A percentile compares a stretch with the other conserved stretches of the same genome.
These are phyloP conservation scores for Diaperis boleti DNA, from an alignment of 2,888 invertebrate species.

Conservation along the genomic window DNA sequence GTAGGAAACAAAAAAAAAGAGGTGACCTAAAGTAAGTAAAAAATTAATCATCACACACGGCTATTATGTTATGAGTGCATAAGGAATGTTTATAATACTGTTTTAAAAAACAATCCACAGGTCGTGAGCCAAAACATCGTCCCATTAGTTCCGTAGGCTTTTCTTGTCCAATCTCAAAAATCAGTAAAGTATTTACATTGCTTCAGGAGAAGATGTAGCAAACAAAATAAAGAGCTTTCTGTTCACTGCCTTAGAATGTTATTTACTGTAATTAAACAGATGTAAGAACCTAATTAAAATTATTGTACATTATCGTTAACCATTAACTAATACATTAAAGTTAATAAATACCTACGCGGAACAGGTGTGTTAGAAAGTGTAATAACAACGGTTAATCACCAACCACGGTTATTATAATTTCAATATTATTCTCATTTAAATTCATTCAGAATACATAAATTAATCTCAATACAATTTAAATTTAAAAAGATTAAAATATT, in stretches of 20 bases:
- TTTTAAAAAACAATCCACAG: too few species aligned
- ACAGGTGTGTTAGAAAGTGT: conserved; percentile 32
- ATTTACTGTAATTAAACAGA: conserved; percentile 12
- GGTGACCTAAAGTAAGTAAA: too few species aligned
- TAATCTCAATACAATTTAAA: conserved; percentile 17
- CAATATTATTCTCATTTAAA: conserved; percentile 14
- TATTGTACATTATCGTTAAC: conserved; percentile 18
- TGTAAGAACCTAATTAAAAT: conserved; percentile 27
- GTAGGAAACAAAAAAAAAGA: too few species aligned
- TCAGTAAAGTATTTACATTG: too few species aligned
- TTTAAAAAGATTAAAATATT: conserved; percentile 4
- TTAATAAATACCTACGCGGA: conserved; percentile 25
- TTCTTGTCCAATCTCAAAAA: too few species aligned
- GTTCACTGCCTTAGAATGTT: conserved; percentile 11
- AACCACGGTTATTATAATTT: conserved; percentile 5
- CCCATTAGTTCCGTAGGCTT: too few species aligned
- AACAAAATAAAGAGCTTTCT: conserved; percentile 12
- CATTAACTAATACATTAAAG: conserved; percentile 23
- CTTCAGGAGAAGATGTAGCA: not conserved
- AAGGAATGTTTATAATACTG: too few species aligned
- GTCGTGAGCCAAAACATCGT: too few species aligned
- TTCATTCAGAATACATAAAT: conserved; percentile 19
- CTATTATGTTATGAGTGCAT: too few species aligned
- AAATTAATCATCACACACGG: too few species aligned
- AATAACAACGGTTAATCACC: conserved; percentile 28